Base-by-base conservation (phyloP, 2,113 vertebrate species). In the Corythaixoides concolor region DNA sequence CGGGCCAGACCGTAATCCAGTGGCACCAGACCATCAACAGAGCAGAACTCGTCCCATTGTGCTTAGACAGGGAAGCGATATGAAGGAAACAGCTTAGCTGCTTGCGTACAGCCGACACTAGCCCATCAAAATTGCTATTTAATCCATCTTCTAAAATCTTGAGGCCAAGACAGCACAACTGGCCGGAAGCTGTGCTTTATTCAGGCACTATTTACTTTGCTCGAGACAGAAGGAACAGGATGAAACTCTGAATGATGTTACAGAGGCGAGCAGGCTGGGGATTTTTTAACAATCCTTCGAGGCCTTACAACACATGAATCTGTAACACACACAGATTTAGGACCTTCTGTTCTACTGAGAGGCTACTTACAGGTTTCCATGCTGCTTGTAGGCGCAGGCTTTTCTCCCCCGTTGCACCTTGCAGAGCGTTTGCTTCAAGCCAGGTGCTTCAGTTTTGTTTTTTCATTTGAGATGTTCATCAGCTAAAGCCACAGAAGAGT, bases 291-390 rank as follows among this genome's bases (percentile, higher is more conserved):
- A 73, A 16, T 32, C 39, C 33, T 66, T 53, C 0, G 7, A 53
- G 39, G 45, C 21, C 35, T 47, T n/a, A 47, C 35, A 58, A 49
- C 11, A 58, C 32, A 50, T 2, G 8, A 33, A 33, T 50, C 35
- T 19, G 33, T 37, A 69, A 50, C 37, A 21, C 15, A 3, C 33
- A 21, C 15, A 2, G 47, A 33, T 22, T 7, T 6, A 12, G 12
- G 35, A 28, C 27, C 14, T 24, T 37, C 27, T 55, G 41, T 33
- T 67, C 58, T 21, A 32, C 37, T 4, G 26, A 52, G 45, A 37
- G 27, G 27, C 11, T n/a, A 2, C 66, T 30, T 5, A 7, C 0
- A n/a, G 52, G 33, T 32, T 69, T 33, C 56, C 6, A 0, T 2
- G 23, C 59, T 35, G 30, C 47, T 33, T 16, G 30, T 5, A 5